Conservation (phyloP, 2,113 vertebrate genomes). For the Elanus axillaris region DNA sequence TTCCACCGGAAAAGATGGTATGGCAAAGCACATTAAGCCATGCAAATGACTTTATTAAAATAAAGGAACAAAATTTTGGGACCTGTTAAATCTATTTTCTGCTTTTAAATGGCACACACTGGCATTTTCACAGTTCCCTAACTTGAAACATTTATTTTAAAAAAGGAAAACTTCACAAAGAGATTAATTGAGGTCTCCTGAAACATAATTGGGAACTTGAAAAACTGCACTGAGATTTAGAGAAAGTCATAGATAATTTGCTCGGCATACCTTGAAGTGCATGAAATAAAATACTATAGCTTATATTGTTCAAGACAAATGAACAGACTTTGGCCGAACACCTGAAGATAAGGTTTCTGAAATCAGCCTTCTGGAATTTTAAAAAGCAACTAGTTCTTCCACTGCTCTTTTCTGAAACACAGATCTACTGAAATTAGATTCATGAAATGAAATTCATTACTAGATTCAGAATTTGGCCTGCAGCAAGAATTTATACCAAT, state of each 20-base stretch:
- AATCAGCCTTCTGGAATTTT: background rate
- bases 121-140: background rate
- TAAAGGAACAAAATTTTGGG: background rate
- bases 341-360: background rate
- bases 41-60: background rate
- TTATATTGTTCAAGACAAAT: background rate
- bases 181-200: conserved; percentile 2
- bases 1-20: background rate
- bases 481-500: background rate
- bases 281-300: background rate
- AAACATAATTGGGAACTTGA: conserved; percentile 9
- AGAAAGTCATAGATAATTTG: conserved; percentile 5
- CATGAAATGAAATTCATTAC: too few relatives aligned
- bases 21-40: background rate
- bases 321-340: background rate
- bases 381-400: background rate
- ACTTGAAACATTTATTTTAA: background rate
- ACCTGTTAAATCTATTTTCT: background rate
- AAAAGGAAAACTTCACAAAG: background rate
- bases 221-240: background rate
- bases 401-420: background rate
- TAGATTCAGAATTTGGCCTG: background rate
- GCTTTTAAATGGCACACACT: background rate
- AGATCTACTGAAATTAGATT: background rate
- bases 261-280: background rate